Percentiles rank a stretch among this genome's conserved stretches.
These are phyloP conservation scores for Semotilus atromaculatus DNA, from an alignment of 2,797 vertebrate species.

Conservation along the genomic window DNA sequence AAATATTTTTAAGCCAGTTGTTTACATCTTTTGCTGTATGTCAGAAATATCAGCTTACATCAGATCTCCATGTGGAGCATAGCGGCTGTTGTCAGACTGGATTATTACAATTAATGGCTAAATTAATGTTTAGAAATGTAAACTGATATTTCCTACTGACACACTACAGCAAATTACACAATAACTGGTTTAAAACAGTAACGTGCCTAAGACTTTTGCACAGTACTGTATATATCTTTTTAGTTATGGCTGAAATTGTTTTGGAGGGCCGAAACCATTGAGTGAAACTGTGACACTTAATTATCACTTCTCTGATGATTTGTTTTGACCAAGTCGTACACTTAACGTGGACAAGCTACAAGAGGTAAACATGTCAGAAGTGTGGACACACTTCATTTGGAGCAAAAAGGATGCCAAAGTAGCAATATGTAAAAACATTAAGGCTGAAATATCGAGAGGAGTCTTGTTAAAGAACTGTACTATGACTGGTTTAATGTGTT, in stretches of 20 bases:
- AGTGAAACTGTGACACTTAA: neutral
- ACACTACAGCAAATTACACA: too few species aligned
- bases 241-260: neutral
- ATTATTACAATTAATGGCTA: too few species aligned
- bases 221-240: too few species aligned
- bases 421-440: neutral
- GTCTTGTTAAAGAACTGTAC: neutral
- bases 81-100: too few species aligned
- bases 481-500: neutral
- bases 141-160: too few species aligned
- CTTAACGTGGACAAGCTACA: neutral
- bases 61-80: too few species aligned
- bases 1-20: too few species aligned
- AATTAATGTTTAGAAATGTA: too few species aligned
- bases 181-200: too few species aligned
- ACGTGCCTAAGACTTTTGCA: too few species aligned
- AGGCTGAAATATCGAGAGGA: neutral
- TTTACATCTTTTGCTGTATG: too few species aligned
- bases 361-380: neutral
- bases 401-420: neutral
- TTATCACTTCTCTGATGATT: neutral
- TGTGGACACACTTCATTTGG: neutral
- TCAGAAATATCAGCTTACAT: too few species aligned
- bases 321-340: neutral
- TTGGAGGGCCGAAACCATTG: neutral